Percentiles rank a stretch among this genome's conserved stretches.
Conservation (phyloP, 2,113 vertebrate genomes). For the Psephotus haematonotus region DNA sequence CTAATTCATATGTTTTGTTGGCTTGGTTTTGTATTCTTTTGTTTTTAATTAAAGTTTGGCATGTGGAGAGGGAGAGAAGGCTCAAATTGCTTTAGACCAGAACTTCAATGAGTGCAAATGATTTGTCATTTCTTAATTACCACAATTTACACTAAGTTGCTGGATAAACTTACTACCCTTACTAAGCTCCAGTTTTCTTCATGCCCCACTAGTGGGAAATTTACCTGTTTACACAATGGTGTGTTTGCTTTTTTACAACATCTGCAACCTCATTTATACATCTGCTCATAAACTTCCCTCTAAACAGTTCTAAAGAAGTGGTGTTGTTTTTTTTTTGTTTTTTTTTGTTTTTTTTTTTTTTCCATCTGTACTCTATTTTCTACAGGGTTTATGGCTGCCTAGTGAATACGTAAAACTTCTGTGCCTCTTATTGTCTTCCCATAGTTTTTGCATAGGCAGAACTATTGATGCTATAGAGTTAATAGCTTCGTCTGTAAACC, state of each 20-base stretch:
- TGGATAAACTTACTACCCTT: not conserved
- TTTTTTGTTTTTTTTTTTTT: not conserved
- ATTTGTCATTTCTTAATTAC: not conserved
- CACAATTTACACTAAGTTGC: not conserved
- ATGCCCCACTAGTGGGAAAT: not conserved
- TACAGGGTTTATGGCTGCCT: not conserved
- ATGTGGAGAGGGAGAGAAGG: not conserved
- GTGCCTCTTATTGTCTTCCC: not conserved
- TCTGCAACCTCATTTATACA: not conserved
- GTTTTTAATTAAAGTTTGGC: not conserved
- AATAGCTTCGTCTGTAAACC: not conserved
- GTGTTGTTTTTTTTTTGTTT: rapidly evolving
- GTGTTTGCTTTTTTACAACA: not conserved
- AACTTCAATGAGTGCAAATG: not conserved
- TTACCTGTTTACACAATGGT: not conserved
- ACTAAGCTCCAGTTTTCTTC: not conserved
- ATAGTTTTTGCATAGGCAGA: not conserved
- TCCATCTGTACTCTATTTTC: not conserved
- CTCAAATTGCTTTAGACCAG: not conserved
- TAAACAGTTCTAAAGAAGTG: not conserved
- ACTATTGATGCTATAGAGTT: not conserved
- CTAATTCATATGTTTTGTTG: not conserved
- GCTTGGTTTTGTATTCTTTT: not conserved
- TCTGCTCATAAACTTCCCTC: not conserved
- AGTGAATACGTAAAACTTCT: not conserved